Evolutionary conservation across 2,888 invertebrate species (phyloP).

Genomic region (Priocnemis perturbator): DNA sequence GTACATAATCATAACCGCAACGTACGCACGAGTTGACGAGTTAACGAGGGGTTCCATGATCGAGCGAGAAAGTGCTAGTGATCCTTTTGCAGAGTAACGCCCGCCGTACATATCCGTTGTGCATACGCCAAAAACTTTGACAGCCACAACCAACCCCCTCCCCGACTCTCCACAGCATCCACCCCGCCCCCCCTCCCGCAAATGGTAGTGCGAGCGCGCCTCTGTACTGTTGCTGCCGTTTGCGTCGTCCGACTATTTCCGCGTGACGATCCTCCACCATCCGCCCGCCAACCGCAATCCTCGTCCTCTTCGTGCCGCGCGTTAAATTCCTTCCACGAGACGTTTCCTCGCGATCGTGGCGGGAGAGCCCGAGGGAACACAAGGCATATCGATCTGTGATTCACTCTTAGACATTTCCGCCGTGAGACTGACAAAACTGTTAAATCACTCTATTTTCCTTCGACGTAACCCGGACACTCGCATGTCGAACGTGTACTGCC

Average conservation of each 20-base stretch:
- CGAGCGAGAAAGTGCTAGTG: conserved; percentile 32
- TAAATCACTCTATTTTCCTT: conserved; percentile 25
- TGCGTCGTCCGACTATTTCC: too few relatives aligned
- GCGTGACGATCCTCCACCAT: too few relatives aligned
- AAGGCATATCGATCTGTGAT: conserved; percentile 54
- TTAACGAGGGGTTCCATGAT: conserved; percentile 11
- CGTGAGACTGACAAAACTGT: conserved; percentile 12
- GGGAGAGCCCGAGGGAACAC: conserved; percentile 34
- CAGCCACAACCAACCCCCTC: too few relatives aligned
- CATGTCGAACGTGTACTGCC: not conserved
- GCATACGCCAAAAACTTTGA: conserved; percentile 32
- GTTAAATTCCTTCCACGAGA: conserved; percentile 1
- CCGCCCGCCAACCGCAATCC: too few relatives aligned
- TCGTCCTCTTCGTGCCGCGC: too few relatives aligned
- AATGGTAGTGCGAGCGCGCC: too few relatives aligned
- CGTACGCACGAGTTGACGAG: conserved; percentile 53
- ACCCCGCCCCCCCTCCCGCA: too few relatives aligned
- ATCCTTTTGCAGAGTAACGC: conserved; percentile 13
- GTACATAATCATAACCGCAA: conserved; percentile 60
- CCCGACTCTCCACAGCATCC: too few relatives aligned
- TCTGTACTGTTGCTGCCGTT: too few relatives aligned
- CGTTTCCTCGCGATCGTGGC: not conserved
- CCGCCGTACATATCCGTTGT: conserved; percentile 58
- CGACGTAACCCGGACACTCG: not conserved
- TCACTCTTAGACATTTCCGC: conserved; percentile 32